phyloP scores from a whole-genome alignment of 2,888 invertebrate genomes.

The Erebia ligea region DNA sequence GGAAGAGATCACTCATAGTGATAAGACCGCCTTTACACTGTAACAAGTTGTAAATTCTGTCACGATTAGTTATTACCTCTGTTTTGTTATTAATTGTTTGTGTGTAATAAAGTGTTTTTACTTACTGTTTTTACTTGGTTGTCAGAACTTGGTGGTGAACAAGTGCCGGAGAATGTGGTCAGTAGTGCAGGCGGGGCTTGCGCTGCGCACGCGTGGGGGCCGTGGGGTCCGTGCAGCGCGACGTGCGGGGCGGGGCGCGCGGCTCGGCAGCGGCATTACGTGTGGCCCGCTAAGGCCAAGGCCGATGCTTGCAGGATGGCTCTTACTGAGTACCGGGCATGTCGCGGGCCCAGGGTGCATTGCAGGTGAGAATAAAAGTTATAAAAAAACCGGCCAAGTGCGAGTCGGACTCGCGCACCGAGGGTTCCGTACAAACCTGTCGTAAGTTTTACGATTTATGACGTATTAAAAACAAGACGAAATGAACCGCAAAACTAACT shows the following conservation, averaged over 20 bases:
- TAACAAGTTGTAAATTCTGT: too few relatives aligned
- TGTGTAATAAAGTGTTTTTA: too few relatives aligned
- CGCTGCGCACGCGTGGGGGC: slow-evolving; percentile 88
- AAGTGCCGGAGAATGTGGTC: slow-evolving; percentile 28
- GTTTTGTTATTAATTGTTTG: too few relatives aligned
- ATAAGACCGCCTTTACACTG: too few relatives aligned
- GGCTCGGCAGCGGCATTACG: slow-evolving; percentile 82
- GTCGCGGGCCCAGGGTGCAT: slow-evolving; percentile 74
- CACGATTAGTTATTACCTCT: too few relatives aligned
- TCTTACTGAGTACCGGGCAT: slow-evolving; percentile 80
- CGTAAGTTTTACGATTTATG: too few relatives aligned
- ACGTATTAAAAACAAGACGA: too few relatives aligned
- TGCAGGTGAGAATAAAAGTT: slow-evolving; percentile 61
- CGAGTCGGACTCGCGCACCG: too few relatives aligned
- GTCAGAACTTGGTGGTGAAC: slow-evolving; percentile 42
- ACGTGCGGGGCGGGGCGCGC: slow-evolving; percentile 90
- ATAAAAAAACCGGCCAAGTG: neutral
- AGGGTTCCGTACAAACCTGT: too few relatives aligned
- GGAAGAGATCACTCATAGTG: too few relatives aligned
- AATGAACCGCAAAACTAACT: too few relatives aligned
- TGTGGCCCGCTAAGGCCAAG: slow-evolving; percentile 78
- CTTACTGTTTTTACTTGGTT: too few relatives aligned
- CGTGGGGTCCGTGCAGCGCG: slow-evolving; percentile 91
- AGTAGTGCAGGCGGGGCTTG: slow-evolving; percentile 81
- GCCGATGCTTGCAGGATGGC: slow-evolving; percentile 84